phyloP scores from a whole-genome alignment of 2,113 vertebrate genomes.

The Pitta sordida region DNA sequence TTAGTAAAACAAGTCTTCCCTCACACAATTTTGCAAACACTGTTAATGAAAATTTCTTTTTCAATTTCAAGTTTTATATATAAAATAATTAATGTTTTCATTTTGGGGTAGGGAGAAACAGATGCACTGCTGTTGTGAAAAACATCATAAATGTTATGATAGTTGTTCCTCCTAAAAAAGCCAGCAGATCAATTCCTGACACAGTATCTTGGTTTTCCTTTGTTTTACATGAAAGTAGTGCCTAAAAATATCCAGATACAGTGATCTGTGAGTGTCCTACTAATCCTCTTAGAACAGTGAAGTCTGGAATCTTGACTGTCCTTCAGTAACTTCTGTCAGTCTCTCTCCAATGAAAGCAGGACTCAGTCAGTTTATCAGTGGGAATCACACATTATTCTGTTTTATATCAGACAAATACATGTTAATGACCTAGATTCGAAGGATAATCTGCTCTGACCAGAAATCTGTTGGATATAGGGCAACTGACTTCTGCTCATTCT shows the following conservation, averaged over 20 bases:
- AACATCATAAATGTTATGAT: background rate
- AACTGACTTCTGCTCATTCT: background rate
- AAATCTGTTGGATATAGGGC: background rate
- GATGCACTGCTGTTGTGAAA: background rate
- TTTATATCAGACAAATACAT: background rate
- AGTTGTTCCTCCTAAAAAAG: background rate
- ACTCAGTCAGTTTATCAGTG: background rate
- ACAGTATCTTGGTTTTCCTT: background rate
- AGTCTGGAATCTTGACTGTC: background rate
- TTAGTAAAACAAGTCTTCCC: background rate
- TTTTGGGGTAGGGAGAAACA: background rate
- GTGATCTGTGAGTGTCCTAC: background rate
- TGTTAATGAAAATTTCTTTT: background rate
- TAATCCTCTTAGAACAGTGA: background rate
- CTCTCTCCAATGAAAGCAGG: background rate
- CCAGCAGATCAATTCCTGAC: background rate
- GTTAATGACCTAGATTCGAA: constrained; percentile 9
- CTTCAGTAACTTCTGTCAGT: background rate
- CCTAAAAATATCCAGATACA: background rate
- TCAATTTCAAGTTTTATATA: background rate
- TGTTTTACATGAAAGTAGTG: background rate
- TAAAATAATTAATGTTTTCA: background rate
- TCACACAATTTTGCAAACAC: background rate
- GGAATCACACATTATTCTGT: background rate
- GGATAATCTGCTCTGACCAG: constrained; percentile 18